Percentiles rank a stretch among this genome's conserved stretches.
phyloP scores from a whole-genome alignment of 1,140 invertebrate species.

The Brachionus paranguensis region DNA sequence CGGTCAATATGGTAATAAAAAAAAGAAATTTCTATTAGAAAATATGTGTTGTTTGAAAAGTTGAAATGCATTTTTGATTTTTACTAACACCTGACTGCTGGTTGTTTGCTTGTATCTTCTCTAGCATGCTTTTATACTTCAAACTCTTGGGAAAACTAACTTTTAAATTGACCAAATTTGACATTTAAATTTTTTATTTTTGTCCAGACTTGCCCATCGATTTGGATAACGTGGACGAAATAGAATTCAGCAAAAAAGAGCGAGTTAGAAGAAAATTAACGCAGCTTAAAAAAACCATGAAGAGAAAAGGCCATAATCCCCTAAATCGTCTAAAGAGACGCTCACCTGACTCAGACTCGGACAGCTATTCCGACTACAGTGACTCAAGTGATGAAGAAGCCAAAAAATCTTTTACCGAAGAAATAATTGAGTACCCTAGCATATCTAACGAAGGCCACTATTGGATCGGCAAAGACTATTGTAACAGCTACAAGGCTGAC shows the following conservation, averaged over 20 bases:
- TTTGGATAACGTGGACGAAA: not conserved
- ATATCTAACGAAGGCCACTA: not conserved
- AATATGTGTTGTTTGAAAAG: not conserved
- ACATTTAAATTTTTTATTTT: no score
- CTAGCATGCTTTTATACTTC: not conserved
- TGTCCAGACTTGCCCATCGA: not conserved
- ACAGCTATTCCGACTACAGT: not conserved
- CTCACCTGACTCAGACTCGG: not conserved
- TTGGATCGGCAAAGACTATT: constrained; percentile 98
- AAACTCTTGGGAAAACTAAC: not conserved
- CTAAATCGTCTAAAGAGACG: not conserved
- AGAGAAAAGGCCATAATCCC: not conserved
- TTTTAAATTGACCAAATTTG: not conserved
- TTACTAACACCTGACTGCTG: not conserved
- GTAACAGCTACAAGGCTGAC: constrained; percentile 96
- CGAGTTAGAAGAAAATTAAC: not conserved
- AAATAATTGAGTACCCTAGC: not conserved
- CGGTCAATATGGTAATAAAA: not conserved
- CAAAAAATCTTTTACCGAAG: not conserved
- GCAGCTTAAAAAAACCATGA: constrained; percentile 33
- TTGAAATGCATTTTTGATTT: not conserved
- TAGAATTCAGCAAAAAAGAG: constrained; percentile 6
- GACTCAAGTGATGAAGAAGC: not conserved
- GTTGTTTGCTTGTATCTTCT: not conserved
- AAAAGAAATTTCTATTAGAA: not conserved